Base-by-base conservation (phyloP, 2,888 invertebrate genomes). In the Pyrgus malvae region DNA sequence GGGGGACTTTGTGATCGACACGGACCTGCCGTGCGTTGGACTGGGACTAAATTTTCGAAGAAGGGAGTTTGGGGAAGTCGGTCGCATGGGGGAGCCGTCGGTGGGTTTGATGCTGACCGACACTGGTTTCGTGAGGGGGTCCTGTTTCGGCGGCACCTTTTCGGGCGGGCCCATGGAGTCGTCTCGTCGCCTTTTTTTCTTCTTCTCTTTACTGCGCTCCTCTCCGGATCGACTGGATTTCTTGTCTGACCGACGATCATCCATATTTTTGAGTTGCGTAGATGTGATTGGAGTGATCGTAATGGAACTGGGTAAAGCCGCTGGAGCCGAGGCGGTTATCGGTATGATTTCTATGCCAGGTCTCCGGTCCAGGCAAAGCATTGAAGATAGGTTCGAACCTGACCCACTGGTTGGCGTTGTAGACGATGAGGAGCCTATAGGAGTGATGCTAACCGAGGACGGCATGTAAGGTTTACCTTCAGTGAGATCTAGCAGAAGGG, bases 281-380 rank as follows among this genome's bases (percentile, higher is more conserved):
- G 91, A 87, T 0, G 93, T 91, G 33, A 97, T 96, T 2, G 97
- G 95, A 0, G 97, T 97, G 53, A 97, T 97, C 0, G 97, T 97
- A 55, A 97, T 96, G 0, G 96, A 96, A 69, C 95, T 95, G 7
- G 96, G 94, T 21, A 95, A 77, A 3, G 92, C 91, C 5, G 94
- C 91, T 3, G 93, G 92, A 0, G 93, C 82, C 6, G 93, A 83
- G 9, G 94, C 90, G 1, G 93, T 90, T 57, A 96, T 92, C 0
- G 97, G 96, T 67, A 97, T 96, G 44, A 97, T 96, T 82, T 97
- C 97, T 59, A 97, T 96, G 1, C 95, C 95, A 0, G 95, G 94
- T 21, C 95, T 86, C 54, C 94, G 90, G 64, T 95, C 95, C 38
- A 94, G 78, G 55, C 93, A 92, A 27, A 94, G 74, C 76, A 93